These are phyloP conservation scores for Hipparchia semele DNA, from an alignment of 2,888 invertebrate genomes.

Conservation along the genomic window DNA sequence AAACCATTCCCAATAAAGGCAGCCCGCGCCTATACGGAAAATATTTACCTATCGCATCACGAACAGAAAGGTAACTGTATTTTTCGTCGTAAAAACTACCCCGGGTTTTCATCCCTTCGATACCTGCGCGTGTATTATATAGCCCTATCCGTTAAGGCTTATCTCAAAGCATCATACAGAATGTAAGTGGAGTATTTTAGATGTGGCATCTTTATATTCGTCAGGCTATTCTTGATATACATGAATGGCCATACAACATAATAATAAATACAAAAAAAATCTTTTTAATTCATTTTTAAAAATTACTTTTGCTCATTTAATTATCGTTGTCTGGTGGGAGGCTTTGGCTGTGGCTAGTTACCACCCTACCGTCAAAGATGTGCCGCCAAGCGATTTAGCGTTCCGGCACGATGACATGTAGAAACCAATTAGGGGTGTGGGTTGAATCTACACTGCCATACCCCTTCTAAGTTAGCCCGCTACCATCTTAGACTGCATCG, in stretches of 20 bases:
- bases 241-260: too few species aligned
- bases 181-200: conserved; percentile 36
- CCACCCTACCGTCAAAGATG: too few species aligned
- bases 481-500: too few species aligned
- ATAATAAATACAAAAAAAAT: not conserved
- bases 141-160: conserved; percentile 52
- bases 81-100: conserved; percentile 70
- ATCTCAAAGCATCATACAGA: conserved; percentile 51
- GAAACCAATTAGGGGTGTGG: too few species aligned
- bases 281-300: too few species aligned
- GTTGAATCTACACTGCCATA: too few species aligned
- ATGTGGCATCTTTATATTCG: conserved; percentile 25
- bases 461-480: too few species aligned
- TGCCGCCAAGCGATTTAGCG: too few species aligned
- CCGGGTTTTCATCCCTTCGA: conserved; percentile 60
- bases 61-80: conserved; percentile 59
- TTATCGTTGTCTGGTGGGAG: too few species aligned
- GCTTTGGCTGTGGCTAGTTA: too few species aligned
- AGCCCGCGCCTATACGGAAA: conserved; percentile 44
- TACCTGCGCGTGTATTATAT: conserved; percentile 46
- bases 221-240: not conserved
- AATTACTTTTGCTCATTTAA: too few species aligned
- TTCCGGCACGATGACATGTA: too few species aligned
- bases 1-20: conserved; percentile 49
- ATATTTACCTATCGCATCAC: conserved; percentile 62